phyloP scores from a whole-genome alignment of 2,888 invertebrate genomes.

The Mantis religiosa region DNA sequence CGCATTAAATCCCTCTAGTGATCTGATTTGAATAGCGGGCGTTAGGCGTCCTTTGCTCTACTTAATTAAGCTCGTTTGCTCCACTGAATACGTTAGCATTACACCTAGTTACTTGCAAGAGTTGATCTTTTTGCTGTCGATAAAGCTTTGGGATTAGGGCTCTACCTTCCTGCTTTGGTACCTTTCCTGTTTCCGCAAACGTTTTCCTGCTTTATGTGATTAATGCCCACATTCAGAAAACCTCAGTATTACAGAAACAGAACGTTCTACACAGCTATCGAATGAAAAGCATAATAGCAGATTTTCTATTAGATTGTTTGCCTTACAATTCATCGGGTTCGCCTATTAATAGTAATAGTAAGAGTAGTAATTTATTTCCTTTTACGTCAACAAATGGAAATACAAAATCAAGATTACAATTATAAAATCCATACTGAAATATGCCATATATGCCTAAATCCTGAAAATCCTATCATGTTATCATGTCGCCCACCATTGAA shows the following conservation, averaged over 20 bases:
- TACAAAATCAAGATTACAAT: too few species aligned
- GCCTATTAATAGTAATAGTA: too few species aligned
- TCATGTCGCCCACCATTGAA: too few species aligned
- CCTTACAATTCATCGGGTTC: too few species aligned
- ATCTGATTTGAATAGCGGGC: constrained; percentile 11
- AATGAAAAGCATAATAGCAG: too few species aligned
- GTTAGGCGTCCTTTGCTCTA: not conserved
- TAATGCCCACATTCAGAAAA: not conserved
- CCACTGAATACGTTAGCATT: constrained; percentile 2
- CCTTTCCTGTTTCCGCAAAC: not conserved
- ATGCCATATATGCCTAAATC: too few species aligned
- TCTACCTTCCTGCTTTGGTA: not conserved
- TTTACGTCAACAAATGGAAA: too few species aligned
- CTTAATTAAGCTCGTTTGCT: constrained; percentile 16
- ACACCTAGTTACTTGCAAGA: not conserved
- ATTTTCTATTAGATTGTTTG: too few species aligned
- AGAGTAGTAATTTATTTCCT: too few species aligned
- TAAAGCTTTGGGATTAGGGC: not conserved
- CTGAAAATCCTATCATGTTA: too few species aligned
- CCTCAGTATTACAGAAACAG: not conserved
- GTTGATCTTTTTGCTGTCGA: constrained; percentile 1
- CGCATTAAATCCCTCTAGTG: constrained; percentile 6
- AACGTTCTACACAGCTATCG: too few species aligned
- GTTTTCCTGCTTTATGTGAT: not conserved
- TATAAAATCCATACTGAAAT: too few species aligned